Percentiles rank a stretch among this genome's conserved stretches.
Conservation (phyloP, 2,797 vertebrate genomes). For the Crocodylus rhombifer region DNA sequence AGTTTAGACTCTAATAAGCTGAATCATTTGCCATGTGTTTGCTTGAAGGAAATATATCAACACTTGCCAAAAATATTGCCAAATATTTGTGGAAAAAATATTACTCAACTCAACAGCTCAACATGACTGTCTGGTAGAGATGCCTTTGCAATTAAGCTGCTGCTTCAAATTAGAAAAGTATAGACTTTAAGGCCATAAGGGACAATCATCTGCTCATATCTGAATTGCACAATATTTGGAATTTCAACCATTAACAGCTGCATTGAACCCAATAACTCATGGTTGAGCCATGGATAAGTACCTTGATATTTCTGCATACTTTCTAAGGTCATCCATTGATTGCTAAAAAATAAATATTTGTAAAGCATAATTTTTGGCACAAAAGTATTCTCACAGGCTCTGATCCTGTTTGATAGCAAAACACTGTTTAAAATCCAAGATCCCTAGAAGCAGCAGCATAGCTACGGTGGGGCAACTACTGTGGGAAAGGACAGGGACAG, state of each 20-base stretch:
- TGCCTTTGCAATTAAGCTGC: not conserved
- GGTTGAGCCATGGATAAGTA: not conserved
- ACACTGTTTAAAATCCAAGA: not conserved
- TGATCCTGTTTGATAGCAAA: not conserved
- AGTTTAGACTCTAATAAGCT: constrained; percentile 72
- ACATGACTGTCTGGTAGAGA: constrained; percentile 19
- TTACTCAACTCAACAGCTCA: constrained; percentile 34
- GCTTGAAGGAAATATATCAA: constrained; percentile 49
- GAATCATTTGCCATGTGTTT: constrained; percentile 66
- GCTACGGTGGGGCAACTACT: too few species aligned
- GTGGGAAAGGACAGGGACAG: too few species aligned
- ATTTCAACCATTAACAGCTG: not conserved
- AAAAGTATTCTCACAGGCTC: not conserved
- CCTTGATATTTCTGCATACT: not conserved
- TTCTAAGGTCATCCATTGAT: not conserved
- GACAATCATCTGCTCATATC: constrained; percentile 29
- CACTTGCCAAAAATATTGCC: constrained; percentile 35
- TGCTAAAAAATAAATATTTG: not conserved
- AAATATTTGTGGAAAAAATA: constrained; percentile 46
- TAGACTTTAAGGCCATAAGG: constrained; percentile 37
- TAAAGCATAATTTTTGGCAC: not conserved
- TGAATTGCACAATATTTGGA: not conserved
- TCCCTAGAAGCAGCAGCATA: not conserved
- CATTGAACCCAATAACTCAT: not conserved
- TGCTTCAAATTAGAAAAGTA: constrained; percentile 20